Base-by-base conservation (phyloP, 2,797 vertebrate species). In the Hyperoplus lanceolatus region DNA sequence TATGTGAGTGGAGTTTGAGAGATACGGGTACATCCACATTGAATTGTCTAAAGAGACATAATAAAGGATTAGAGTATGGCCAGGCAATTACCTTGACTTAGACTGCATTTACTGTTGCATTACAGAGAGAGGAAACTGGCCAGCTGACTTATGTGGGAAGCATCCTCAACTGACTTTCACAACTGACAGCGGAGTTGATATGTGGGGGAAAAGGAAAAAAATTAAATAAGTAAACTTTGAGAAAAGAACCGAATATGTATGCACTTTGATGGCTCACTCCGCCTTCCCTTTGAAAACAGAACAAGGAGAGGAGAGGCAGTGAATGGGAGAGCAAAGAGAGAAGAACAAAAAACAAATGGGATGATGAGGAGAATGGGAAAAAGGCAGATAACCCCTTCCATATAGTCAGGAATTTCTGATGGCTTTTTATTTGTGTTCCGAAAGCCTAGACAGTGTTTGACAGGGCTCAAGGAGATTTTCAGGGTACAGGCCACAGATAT, bases 11-110 rank as follows among this genome's bases (percentile, higher is more conserved):
- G 18, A 58, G 70, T 18, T 54, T 58, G 68, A 29, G 62, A 59
- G 50, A 55, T 68, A 16, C 42, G 55, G 67, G 39, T 59, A 48
- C 36, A 16, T 75, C 50, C 48, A 45, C 18, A 73, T 48, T 15
- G 58, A 55, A 54, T 64, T 14, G 13, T 57, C 42, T 9, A 45
- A 41, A 45, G n/a, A 49, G 58, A 64, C 42, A 18, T 38, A 60
- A 60, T 7, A 29, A 29, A 29, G 77, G 85, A 91, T 93, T 90
- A 89, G 49, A 80, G 50, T 13, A 77, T 29, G 82, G 79, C 71
- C 84, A 88, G 86, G 88, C 80, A 89, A 92, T 91, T 92, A 94
- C 83, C 85, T 79, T 82, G 85, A 82, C 75, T 91, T 87, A 86
- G 79, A 29, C 50, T 86, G 59, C 66, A 75, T 89, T 87, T 87